Percentiles rank a stretch among this genome's conserved stretches.
Conservation (phyloP, 2,797 vertebrate species). For the Eidolon dupreanum region DNA sequence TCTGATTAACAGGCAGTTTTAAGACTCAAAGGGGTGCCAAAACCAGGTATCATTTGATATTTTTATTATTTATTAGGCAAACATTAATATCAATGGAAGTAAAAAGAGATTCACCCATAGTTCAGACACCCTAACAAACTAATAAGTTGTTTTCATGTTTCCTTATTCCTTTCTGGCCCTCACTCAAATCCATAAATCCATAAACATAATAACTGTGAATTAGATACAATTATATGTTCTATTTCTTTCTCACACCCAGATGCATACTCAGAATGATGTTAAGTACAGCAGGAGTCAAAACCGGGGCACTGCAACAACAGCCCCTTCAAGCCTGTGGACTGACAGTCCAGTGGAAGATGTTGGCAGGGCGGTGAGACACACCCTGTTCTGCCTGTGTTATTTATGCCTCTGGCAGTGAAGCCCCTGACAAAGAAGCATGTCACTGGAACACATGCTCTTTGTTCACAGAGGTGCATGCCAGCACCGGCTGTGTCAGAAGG, state of each 20-base stretch:
- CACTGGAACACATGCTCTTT: slow-evolving; percentile 81
- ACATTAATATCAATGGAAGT: background rate
- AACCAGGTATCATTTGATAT: background rate
- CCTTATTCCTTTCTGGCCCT: background rate
- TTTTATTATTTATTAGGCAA: slow-evolving; percentile 5
- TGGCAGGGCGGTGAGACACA: slow-evolving; percentile 69
- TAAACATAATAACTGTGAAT: background rate
- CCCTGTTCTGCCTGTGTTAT: slow-evolving; percentile 78
- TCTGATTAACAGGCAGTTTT: background rate
- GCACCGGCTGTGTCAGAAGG: slow-evolving; percentile 69
- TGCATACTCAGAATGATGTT: background rate
- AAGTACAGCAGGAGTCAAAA: slow-evolving; percentile 52
- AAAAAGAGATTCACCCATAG: background rate
- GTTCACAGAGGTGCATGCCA: slow-evolving; percentile 79
- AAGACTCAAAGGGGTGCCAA: background rate
- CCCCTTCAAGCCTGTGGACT: slow-evolving; percentile 54
- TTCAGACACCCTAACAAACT: slow-evolving; percentile 1
- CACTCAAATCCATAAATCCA: background rate
- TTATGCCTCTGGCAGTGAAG: slow-evolving; percentile 78
- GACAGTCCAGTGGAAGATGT: slow-evolving; percentile 46
- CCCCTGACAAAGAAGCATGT: slow-evolving; percentile 79
- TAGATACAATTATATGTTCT: background rate
- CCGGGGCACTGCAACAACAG: slow-evolving; percentile 50
- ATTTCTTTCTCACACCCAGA: slow-evolving; percentile 33
- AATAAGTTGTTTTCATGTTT: background rate